Evolutionary conservation across 1,140 invertebrate genomes (phyloP), one percentile per base, ranked within the genome.

Genomic region (Heliconius eleuchia): DNA sequence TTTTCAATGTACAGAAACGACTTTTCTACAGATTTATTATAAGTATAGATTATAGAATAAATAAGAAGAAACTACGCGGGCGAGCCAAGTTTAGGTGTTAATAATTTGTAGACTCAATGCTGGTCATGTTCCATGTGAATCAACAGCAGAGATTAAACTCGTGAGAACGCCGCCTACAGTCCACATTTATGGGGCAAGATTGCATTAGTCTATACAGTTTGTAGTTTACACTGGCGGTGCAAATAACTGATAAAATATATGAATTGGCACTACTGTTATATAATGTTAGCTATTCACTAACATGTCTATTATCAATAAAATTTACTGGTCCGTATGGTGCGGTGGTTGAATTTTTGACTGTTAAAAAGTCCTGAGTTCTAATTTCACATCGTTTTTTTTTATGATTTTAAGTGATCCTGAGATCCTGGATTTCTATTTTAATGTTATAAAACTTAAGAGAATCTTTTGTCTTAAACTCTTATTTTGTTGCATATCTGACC

Each of bases 91-190:
- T 57, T 57, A 57, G 55, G 55, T 16, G 7, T 57, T 27, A 66
- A 27, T 66, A 66, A 0, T 66, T 66, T 66, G 23, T 9, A 66
- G 23, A 66, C 1, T 66, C 57, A 4, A 66, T 30, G 23, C 23
- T 27, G 60, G 60, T 66, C 60, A 66, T 23, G 60, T 66, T 27
- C 9, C 23, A 66, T 66, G 60, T 57, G 60, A 66, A 66, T 66
- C 60, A 66, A 66, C 23, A 16, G 60, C 27, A 1, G 60, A 66
- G 60, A 66, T 66, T 66, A 66, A 66, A 66, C 30, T 66, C 60
- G 60, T 66, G 60, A 30, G 60, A 66, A 66, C 60, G 23, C 23
- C 60, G 60, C 60, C 60, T 66, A 66, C 60, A 27, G 23, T 66
- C 60, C 60, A 66, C 60, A 30, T 66, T 66, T 66, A 66, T 27